A percentile compares a stretch with the other conserved stretches of the same genome.
These are phyloP conservation scores for Fregata magnificens DNA, from an alignment of 2,113 vertebrate genomes.

Conservation along the genomic window DNA sequence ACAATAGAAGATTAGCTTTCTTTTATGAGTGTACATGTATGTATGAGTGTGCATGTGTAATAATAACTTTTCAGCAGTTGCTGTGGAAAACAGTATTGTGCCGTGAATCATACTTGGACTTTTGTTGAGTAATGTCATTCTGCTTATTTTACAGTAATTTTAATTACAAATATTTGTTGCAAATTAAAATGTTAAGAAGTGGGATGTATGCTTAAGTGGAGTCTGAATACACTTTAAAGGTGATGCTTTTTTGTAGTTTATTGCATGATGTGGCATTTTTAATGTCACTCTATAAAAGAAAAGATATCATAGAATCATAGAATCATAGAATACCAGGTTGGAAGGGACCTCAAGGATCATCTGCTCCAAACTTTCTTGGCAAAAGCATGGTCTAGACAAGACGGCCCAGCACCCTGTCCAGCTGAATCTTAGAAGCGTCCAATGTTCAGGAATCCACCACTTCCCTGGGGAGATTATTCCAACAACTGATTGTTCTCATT, in stretches of 20 bases:
- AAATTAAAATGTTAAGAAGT: not conserved
- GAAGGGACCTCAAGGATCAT: not conserved
- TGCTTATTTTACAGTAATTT: not conserved
- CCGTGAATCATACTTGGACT: slow-evolving; percentile 16
- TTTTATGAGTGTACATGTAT: not conserved
- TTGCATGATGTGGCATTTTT: not conserved
- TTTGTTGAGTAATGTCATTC: not conserved
- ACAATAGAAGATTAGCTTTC: not conserved
- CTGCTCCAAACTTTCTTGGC: not conserved
- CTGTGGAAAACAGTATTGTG: not conserved
- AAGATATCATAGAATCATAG: not conserved
- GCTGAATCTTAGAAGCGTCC: not conserved
- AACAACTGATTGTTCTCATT: not conserved
- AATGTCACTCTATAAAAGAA: not conserved
- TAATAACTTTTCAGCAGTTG: not conserved
- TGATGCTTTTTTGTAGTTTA: not conserved
- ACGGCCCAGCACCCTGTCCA: not conserved
- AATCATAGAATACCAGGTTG: not conserved
- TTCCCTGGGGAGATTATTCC: not conserved
- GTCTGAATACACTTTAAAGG: not conserved
- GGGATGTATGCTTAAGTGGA: not conserved
- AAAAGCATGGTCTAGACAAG: not conserved
- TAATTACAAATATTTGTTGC: not conserved
- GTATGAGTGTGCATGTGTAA: not conserved
- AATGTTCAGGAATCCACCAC: not conserved